phyloP scores from a whole-genome alignment of 2,888 invertebrate genomes.

The Allygus modestus region DNA sequence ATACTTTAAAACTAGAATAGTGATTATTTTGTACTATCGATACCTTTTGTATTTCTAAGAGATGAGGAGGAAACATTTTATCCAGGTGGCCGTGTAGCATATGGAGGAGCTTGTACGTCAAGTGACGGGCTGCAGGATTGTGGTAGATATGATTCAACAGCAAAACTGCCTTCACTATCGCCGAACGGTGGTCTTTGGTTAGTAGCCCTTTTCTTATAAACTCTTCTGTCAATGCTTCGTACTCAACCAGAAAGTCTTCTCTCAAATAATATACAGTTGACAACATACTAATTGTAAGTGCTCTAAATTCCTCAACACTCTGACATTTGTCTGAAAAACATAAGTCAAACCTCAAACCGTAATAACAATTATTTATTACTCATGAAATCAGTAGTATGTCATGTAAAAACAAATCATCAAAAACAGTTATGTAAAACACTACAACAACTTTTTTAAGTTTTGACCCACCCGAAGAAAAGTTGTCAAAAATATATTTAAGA shows the following conservation, averaged over 20 bases:
- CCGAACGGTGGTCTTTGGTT: not conserved
- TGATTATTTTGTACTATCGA: too few species aligned
- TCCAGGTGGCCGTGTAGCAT: conserved; percentile 23
- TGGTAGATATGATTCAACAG: conserved; percentile 35
- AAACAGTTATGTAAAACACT: too few species aligned
- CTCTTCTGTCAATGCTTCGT: conserved; percentile 44
- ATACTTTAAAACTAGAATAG: too few species aligned
- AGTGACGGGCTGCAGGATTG: not conserved
- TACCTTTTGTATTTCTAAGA: conserved; percentile 22
- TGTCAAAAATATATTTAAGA: too few species aligned
- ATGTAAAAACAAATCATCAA: too few species aligned
- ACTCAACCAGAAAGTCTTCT: conserved; percentile 25
- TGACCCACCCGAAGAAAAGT: too few species aligned
- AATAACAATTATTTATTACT: too few species aligned
- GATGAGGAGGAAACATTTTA: conserved; percentile 33
- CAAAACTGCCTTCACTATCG: conserved; percentile 22
- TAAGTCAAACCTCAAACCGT: too few species aligned
- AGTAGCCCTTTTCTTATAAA: conserved; percentile 16
- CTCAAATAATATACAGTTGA: conserved; percentile 31
- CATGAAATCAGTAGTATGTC: too few species aligned
- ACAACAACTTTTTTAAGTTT: too few species aligned
- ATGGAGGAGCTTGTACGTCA: conserved; percentile 30
- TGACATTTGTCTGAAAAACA: not conserved
- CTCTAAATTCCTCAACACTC: conserved; percentile 35
- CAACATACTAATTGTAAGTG: conserved; percentile 46